These are phyloP conservation scores for Heliconius ethilla DNA, from an alignment of 2,888 invertebrate genomes.

Conservation along the genomic window DNA sequence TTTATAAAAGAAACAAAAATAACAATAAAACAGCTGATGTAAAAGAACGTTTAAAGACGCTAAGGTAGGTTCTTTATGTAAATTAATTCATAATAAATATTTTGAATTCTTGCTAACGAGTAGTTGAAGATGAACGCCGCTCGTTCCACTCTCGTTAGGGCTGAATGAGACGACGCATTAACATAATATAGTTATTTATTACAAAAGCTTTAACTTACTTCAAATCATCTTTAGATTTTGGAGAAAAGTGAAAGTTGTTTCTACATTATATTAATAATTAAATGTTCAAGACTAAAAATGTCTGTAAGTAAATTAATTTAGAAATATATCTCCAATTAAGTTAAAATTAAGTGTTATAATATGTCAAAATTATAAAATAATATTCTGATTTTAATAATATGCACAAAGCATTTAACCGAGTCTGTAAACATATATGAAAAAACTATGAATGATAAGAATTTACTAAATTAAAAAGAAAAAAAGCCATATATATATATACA, in stretches of 20 bases:
- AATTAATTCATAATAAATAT: constrained; percentile 32
- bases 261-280: neutral
- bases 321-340: no score
- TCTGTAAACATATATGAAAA: no score
- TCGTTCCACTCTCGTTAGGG: constrained; percentile 30
- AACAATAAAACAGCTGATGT: neutral
- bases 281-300: neutral
- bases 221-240: constrained; percentile 4
- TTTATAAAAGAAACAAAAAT: neutral
- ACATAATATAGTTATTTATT: constrained; percentile 30
- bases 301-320: neutral
- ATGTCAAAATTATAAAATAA: no score
- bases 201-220: constrained; percentile 10
- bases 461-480: neutral
- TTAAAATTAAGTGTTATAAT: no score
- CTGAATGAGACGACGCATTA: constrained; percentile 24
- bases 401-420: no score
- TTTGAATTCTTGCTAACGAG: constrained; percentile 29
- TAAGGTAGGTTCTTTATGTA: constrained; percentile 19
- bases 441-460: no score
- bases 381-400: no score
- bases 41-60: constrained; percentile 6
- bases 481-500: neutral
- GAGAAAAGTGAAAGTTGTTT: neutral
- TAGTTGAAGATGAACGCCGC: constrained; percentile 30